These are phyloP conservation scores for Octonoba sinensis DNA, from an alignment of 2,888 invertebrate species.

Conservation along the genomic window DNA sequence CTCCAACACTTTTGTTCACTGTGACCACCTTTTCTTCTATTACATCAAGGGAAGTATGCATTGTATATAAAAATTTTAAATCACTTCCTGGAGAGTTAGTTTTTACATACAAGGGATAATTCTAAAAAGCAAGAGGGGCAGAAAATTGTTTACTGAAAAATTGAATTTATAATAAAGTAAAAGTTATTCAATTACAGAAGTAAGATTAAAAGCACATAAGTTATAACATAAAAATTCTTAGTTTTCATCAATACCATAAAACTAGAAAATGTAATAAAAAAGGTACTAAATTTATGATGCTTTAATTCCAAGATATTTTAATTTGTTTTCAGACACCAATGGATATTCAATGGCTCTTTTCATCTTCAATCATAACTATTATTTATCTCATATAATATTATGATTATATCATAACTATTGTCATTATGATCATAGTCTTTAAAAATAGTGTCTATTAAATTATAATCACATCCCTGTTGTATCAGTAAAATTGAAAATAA, in stretches of 20 bases:
- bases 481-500: too few relatives aligned
- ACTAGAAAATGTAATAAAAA: too few relatives aligned
- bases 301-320: too few relatives aligned
- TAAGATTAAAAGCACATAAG: background rate
- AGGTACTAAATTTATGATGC: too few relatives aligned
- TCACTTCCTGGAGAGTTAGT: constrained; percentile 78
- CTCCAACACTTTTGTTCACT: constrained; percentile 74
- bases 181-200: background rate
- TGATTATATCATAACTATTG: too few relatives aligned
- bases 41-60: constrained; percentile 90
- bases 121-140: constrained; percentile 78
- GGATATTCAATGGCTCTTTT: too few relatives aligned
- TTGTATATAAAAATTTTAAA: constrained; percentile 90
- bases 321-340: too few relatives aligned
- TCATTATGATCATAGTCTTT: too few relatives aligned
- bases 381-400: too few relatives aligned
- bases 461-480: too few relatives aligned
- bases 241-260: background rate
- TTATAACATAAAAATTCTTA: background rate
- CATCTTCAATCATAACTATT: too few relatives aligned
- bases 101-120: constrained; percentile 90
- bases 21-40: constrained; percentile 84
- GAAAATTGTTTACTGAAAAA: background rate
- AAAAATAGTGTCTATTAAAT: too few relatives aligned
- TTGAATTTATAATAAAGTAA: constrained; percentile 1